These are phyloP conservation scores for Procambarus clarkii DNA, from an alignment of 1,140 invertebrate genomes.

Conservation along the genomic window DNA sequence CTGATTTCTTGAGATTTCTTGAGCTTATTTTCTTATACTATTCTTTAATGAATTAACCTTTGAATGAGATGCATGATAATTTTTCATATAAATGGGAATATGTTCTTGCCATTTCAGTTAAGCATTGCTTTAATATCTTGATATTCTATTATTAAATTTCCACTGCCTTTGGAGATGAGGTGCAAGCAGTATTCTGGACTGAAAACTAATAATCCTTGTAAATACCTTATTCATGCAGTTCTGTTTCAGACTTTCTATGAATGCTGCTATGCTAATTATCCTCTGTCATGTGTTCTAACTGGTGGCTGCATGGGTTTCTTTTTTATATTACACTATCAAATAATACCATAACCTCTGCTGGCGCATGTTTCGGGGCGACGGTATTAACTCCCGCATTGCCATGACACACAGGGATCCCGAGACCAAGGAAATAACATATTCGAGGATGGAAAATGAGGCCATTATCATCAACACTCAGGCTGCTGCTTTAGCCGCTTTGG, in stretches of 20 bases:
- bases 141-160: not conserved
- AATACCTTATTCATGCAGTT: not conserved
- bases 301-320: slow-evolving; percentile 30
- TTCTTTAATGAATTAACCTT: not conserved
- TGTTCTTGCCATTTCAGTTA: not conserved
- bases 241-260: slow-evolving; percentile 28
- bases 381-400: slow-evolving; percentile 43
- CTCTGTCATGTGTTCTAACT: not conserved
- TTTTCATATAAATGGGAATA: not conserved
- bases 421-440: slow-evolving; percentile 76
- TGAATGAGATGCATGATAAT: not conserved
- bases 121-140: not conserved
- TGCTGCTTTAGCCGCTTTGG: slow-evolving; percentile 83
- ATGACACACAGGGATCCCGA: slow-evolving; percentile 59
- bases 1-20: not conserved
- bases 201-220: not conserved
- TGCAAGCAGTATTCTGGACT: not conserved
- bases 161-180: slow-evolving; percentile 26
- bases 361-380: slow-evolving; percentile 26
- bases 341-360: slow-evolving; percentile 4
- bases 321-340: not conserved
- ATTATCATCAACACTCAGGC: slow-evolving; percentile 87
- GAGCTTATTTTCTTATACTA: not conserved
- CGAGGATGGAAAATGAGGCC: slow-evolving; percentile 81
- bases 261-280: not conserved